A percentile compares a stretch with the other conserved stretches of the same genome.
Conservation (phyloP, 2,797 vertebrate species). For the Coilia nasus region DNA sequence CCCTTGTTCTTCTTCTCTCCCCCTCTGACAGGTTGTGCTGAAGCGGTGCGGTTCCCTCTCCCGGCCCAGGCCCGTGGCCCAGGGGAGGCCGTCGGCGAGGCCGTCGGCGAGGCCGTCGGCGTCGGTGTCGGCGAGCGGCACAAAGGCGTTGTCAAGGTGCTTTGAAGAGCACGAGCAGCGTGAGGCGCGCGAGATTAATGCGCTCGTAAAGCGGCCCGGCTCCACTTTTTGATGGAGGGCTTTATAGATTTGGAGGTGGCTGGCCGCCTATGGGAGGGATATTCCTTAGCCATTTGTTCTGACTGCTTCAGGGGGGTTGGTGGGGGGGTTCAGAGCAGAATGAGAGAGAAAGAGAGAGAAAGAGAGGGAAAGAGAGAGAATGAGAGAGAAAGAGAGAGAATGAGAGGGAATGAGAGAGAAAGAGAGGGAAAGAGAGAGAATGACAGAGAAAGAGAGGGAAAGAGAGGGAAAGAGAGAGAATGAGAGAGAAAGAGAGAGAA, state of each 20-base stretch:
- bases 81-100: not conserved
- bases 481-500: not conserved
- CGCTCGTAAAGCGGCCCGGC: slow-evolving; percentile 71
- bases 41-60: slow-evolving; percentile 35
- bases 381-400: slow-evolving; percentile 33
- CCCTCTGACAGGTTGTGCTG: slow-evolving; percentile 4
- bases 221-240: slow-evolving; percentile 77
- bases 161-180: slow-evolving; percentile 71
- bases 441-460: not conserved
- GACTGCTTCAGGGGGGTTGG: slow-evolving; percentile 58
- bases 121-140: slow-evolving; percentile 53
- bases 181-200: slow-evolving; percentile 72
- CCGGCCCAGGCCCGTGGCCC: slow-evolving; percentile 11
- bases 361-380: not conserved
- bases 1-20: not conserved
- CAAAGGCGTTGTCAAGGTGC: slow-evolving; percentile 73
- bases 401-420: slow-evolving; percentile 29
- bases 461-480: not conserved
- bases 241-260: slow-evolving; percentile 77
- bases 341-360: too few relatives aligned
- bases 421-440: not conserved
- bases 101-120: not conserved
- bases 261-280: slow-evolving; percentile 70
- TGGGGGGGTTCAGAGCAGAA: too few relatives aligned
- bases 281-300: slow-evolving; percentile 73